phyloP scores from a whole-genome alignment of 1,140 invertebrate species.

The Achatina immaculata region DNA sequence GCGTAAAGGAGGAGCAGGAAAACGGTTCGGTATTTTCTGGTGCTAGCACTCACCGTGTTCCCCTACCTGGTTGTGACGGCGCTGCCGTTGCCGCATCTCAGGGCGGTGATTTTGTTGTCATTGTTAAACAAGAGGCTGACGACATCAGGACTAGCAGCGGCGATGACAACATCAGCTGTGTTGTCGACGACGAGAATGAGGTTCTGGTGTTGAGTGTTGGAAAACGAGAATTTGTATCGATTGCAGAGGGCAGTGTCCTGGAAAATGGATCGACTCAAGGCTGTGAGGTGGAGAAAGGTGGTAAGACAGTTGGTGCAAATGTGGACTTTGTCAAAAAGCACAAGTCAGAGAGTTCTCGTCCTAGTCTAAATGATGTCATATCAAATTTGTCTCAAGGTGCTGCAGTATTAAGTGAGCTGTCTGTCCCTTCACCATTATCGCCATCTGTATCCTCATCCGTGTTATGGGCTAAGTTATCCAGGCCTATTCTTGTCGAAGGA shows the following conservation, averaged over 20 bases:
- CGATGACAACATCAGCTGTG: not conserved
- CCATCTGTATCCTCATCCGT: conserved; percentile 18
- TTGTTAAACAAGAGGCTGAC: conserved; percentile 3
- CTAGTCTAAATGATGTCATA: conserved; percentile 34
- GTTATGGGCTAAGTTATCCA: conserved; percentile 13
- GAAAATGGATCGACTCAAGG: not conserved
- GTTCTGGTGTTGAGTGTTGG: conserved; percentile 19
- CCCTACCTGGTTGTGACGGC: conserved; percentile 8
- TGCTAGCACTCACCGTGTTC: not conserved
- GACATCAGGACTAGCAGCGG: not conserved
- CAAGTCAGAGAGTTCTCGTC: not conserved
- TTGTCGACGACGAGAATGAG: conserved; percentile 10
- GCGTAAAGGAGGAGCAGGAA: conserved; percentile 18
- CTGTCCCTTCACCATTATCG: not conserved
- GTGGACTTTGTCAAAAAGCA: not conserved
- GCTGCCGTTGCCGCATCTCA: not conserved
- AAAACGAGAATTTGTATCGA: not conserved
- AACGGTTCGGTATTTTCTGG: conserved; percentile 17
- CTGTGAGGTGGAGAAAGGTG: not conserved
- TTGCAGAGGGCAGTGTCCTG: not conserved
- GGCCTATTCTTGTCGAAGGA: not conserved
- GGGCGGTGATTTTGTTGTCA: not conserved
- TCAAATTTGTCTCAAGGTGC: conserved; percentile 39
- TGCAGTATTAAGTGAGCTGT: conserved; percentile 15
- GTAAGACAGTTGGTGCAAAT: not conserved